phyloP scores from a whole-genome alignment of 2,888 invertebrate genomes.

The Campoplex nolae region DNA sequence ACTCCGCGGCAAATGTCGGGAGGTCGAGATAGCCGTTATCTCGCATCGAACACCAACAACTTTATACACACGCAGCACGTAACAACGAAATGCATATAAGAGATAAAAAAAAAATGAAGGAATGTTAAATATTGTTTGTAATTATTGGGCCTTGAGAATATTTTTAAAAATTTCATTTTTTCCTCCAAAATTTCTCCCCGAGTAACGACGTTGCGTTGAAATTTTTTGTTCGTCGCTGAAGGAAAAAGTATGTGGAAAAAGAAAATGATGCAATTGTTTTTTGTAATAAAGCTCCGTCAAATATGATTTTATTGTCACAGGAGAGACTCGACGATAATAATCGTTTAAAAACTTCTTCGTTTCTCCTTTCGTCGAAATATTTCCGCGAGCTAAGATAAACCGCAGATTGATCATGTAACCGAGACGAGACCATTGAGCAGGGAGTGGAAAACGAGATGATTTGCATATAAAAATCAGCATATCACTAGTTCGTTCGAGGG shows the following conservation, averaged over 20 bases:
- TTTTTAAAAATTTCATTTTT: neutral
- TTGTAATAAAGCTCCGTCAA: neutral
- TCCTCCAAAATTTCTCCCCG: neutral
- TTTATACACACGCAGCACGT: slow-evolving; percentile 18
- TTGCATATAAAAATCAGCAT: slow-evolving; percentile 3
- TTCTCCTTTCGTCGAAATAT: neutral
- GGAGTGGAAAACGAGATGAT: neutral
- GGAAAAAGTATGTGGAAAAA: neutral
- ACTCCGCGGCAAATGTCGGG: slow-evolving; percentile 66
- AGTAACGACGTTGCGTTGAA: neutral
- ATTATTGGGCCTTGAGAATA: neutral
- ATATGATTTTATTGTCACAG: neutral
- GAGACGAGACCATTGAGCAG: neutral
- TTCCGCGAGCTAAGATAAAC: neutral
- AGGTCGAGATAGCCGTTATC: slow-evolving; percentile 72
- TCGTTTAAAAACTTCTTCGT: neutral
- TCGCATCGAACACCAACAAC: slow-evolving; percentile 36
- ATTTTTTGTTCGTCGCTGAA: neutral
- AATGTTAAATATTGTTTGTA: neutral
- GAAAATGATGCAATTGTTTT: neutral
- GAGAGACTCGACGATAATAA: neutral
- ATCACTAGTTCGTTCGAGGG: neutral
- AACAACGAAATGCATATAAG: neutral
- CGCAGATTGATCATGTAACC: neutral
- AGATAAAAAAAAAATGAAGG: neutral